Base-by-base conservation (phyloP, 37 sponge, comb jelly and placozoan species). In the Hexactinellida sp. region DNA sequence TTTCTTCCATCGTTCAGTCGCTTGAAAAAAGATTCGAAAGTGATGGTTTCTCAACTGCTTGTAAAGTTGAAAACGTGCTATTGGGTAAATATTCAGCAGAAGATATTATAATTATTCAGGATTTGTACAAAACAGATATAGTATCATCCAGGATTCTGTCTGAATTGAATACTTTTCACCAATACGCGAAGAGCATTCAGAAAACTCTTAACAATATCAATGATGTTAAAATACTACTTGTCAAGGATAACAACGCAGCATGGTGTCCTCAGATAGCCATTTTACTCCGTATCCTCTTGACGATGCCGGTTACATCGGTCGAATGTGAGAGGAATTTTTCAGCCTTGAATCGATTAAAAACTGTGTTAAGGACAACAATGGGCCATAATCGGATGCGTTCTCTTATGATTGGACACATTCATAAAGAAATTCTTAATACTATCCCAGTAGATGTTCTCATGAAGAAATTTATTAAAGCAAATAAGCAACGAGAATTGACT, bases 261-360 rank as follows among this genome's bases (percentile, higher is more conserved):
- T 63, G 76, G 76, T 63, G 76, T 63, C 76, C 76, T 63, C 76
- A 63, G 76, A 63, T 63, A 63, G 25, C 76, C 13, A 63, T 63
- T 63, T 63, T 63, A 63, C 76, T 63, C 76, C 21, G 76, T 21
- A 63, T n/a, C 76, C 21, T 63, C 3, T 63, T 63, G 34, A n/a
- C 76, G 13, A 32, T 63, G 76, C 30, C 3, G 30, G 76, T 63
- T 32, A 25, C 76, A n/a, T n/a, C 3, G 13, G 76, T 10, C 13
- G 76, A 63, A 63, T 63, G 76, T 63, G 76, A 63, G 76, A 7
- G 76, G 30, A 63, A 63, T 63, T 25, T 63, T 63, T 63, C 76
- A 32, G 76, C 76, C 76, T 63, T 63, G 13, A 63, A 63, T n/a
- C 25, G 32, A 63, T 28, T n/a, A 63, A 28, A 63, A 63, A 21